These are phyloP conservation scores for Otolemur garnettii DNA, from an alignment of 2,113 vertebrate genomes.

Conservation along the genomic window DNA sequence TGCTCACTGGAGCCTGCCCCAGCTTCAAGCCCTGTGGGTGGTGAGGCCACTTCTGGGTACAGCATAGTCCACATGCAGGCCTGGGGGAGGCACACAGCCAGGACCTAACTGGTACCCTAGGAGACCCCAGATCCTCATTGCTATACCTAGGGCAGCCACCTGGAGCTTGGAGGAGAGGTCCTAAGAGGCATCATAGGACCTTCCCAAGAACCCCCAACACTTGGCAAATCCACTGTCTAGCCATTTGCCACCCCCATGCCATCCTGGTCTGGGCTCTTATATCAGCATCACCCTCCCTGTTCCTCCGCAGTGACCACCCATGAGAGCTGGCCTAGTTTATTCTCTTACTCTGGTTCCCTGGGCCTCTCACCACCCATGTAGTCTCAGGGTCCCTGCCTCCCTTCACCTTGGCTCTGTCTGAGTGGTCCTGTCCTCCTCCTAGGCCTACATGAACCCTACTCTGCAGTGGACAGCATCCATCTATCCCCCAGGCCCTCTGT, in stretches of 20 bases:
- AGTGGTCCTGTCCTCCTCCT: not conserved
- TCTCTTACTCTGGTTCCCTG: not conserved
- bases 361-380: not conserved
- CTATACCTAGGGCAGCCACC: not conserved
- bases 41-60: not conserved
- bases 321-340: not conserved
- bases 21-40: not conserved
- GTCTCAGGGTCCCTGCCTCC: not conserved
- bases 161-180: not conserved
- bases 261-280: not conserved
- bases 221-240: not conserved
- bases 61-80: not conserved
- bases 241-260: accelerated
- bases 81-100: not conserved
- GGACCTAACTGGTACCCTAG: not conserved
- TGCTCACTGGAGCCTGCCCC: not conserved
- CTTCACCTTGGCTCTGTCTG: not conserved
- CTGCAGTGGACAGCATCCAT: not conserved
- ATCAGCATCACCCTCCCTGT: not conserved
- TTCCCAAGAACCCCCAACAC: not conserved
- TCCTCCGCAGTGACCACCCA: not conserved
- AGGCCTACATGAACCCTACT: not conserved
- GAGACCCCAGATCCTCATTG: not conserved
- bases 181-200: not conserved
- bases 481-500: too few species aligned